Conservation (phyloP, 1,140 invertebrate species). For the Heterodera carotae region DNA sequence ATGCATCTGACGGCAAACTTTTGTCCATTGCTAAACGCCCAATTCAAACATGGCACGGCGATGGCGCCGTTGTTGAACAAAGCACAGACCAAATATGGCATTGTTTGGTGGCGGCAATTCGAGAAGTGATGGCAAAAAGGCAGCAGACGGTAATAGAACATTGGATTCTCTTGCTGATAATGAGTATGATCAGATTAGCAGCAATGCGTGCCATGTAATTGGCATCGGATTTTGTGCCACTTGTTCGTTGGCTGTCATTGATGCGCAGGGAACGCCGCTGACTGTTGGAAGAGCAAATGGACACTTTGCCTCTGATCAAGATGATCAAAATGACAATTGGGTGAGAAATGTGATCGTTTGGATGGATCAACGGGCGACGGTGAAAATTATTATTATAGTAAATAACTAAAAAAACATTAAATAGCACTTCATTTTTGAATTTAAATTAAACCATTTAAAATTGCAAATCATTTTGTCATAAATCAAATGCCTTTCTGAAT, state of each 20-base stretch:
- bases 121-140: background rate
- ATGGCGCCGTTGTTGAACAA: background rate
- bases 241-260: background rate
- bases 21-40: background rate
- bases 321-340: background rate
- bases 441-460: too few species aligned
- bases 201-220: background rate
- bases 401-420: background rate
- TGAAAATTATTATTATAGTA: background rate
- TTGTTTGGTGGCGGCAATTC: background rate
- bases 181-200: too few species aligned
- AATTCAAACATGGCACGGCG: conserved; percentile 8
- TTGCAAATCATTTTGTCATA: too few species aligned
- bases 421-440: background rate
- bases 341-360: conserved; percentile 1
- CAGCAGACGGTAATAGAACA: background rate
- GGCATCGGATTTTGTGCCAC: conserved; percentile 12
- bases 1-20: background rate
- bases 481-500: too few species aligned
- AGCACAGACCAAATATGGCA: conserved; percentile 7
- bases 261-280: background rate
- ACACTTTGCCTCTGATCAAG: background rate
- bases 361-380: conserved; percentile 1
- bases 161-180: too few species aligned
- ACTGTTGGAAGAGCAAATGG: background rate